phyloP scores from a whole-genome alignment of 1,140 invertebrate genomes.

The Popillia japonica region DNA sequence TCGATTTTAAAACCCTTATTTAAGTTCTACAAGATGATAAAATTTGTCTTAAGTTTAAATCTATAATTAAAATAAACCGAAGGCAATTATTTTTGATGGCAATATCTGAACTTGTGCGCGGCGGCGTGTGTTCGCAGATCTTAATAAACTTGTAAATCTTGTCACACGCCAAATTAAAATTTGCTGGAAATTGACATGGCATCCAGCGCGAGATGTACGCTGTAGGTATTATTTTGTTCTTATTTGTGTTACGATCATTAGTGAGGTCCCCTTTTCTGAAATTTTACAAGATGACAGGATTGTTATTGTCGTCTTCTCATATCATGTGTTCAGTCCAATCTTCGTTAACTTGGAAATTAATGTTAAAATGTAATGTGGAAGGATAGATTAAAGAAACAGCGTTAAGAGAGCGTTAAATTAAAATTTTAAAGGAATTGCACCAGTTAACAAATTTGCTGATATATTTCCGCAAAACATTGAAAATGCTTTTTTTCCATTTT shows the following conservation, averaged over 20 bases:
- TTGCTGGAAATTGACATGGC: constrained; percentile 4
- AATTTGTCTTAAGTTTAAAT: too few relatives aligned
- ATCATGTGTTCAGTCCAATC: neutral
- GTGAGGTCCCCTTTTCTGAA: neutral
- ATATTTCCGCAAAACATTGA: too few relatives aligned
- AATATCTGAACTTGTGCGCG: neutral
- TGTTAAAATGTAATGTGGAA: neutral
- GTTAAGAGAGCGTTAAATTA: too few relatives aligned
- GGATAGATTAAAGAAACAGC: neutral
- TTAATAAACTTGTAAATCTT: constrained; percentile 19
- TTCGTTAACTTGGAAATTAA: neutral
- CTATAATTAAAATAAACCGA: constrained; percentile 4
- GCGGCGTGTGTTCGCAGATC: neutral
- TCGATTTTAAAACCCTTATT: too few relatives aligned
- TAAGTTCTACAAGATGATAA: too few relatives aligned
- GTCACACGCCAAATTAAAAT: constrained; percentile 18
- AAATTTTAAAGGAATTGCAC: too few relatives aligned
- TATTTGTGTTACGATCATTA: constrained; percentile 10
- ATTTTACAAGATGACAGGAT: constrained; percentile 5
- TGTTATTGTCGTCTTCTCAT: neutral
- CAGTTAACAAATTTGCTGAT: too few relatives aligned
- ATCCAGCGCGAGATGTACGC: neutral
- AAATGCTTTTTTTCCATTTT: too few relatives aligned
- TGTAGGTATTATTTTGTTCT: neutral
- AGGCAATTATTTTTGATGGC: constrained; percentile 14